Percentiles rank a stretch among this genome's conserved stretches.
These are phyloP conservation scores for Lethrus apterus DNA, from an alignment of 1,140 invertebrate genomes.

Conservation along the genomic window DNA sequence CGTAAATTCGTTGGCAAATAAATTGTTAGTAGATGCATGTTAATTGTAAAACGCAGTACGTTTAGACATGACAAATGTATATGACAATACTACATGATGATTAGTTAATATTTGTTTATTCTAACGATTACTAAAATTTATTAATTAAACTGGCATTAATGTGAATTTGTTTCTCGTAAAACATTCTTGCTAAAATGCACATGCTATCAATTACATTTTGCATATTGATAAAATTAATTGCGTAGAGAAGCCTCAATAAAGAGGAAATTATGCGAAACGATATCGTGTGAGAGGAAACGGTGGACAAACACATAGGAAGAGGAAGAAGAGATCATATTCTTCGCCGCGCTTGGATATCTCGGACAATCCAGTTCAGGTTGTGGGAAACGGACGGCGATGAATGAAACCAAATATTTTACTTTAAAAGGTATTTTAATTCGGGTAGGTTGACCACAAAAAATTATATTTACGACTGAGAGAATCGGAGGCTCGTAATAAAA, in stretches of 20 bases:
- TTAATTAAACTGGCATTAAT: too few species aligned
- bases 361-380: background rate
- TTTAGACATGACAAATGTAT: too few species aligned
- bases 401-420: constrained; percentile 19
- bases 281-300: constrained; percentile 15
- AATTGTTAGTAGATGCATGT: too few species aligned
- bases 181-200: too few species aligned
- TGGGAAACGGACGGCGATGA: constrained; percentile 15
- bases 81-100: too few species aligned
- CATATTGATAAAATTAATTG: constrained; percentile 1
- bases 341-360: background rate
- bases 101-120: too few species aligned
- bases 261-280: constrained; percentile 15
- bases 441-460: constrained; percentile 13
- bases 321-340: background rate
- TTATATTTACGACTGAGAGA: constrained; percentile 17
- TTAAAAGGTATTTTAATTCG: constrained; percentile 20
- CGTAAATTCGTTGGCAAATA: too few species aligned
- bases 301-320: background rate
- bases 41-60: too few species aligned
- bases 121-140: too few species aligned
- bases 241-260: constrained; percentile 8
- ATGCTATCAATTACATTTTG: too few species aligned
- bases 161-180: too few species aligned
- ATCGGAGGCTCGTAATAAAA: constrained; percentile 12